A percentile compares a stretch with the other conserved stretches of the same genome.
phyloP scores from a whole-genome alignment of 2,113 vertebrate species.

The Hemichromis elongatus region DNA sequence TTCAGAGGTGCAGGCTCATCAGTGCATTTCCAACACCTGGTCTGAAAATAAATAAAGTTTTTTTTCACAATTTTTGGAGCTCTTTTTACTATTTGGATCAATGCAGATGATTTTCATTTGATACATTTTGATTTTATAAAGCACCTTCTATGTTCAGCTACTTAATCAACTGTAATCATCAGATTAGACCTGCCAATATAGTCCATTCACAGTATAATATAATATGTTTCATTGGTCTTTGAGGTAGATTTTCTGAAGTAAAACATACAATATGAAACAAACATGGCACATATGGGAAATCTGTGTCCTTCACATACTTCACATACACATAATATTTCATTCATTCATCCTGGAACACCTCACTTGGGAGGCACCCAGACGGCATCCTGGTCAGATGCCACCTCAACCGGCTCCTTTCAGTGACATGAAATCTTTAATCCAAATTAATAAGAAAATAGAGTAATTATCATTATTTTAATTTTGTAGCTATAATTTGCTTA shows the following conservation, averaged over 20 bases:
- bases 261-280: neutral
- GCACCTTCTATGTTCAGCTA: accelerated
- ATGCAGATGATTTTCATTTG: neutral
- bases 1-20: neutral
- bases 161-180: neutral
- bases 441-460: conserved; percentile 19
- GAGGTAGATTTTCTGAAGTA: neutral
- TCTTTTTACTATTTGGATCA: neutral
- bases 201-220: too few species aligned
- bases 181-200: neutral
- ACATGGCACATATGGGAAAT: conserved; percentile 29
- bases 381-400: neutral
- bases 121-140: neutral
- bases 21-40: neutral
- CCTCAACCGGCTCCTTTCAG: neutral
- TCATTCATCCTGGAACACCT: neutral
- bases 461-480: neutral
- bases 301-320: conserved; percentile 28
- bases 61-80: neutral
- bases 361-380: neutral
- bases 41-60: neutral
- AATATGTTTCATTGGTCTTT: neutral
- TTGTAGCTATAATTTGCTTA: neutral
- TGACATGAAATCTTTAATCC: neutral
- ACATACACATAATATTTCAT: too few species aligned